Evolutionary conservation across 1,140 invertebrate species (phyloP).

Genomic region (Nasonia giraulti): DNA sequence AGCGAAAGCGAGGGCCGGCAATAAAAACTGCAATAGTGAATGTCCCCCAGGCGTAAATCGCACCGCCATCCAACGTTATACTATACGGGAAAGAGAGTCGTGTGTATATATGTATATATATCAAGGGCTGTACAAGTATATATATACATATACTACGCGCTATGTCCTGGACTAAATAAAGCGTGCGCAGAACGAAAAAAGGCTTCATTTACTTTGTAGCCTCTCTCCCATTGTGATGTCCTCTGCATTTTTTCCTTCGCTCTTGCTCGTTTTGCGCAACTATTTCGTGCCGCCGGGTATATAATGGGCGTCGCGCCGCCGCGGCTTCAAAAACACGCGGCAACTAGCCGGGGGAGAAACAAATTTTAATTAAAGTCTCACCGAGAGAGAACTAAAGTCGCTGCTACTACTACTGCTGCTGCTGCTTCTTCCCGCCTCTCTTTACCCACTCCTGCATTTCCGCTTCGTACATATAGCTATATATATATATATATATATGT

Average conservation of each 20-base stretch:
- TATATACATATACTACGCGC: not conserved
- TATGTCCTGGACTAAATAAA: constrained; percentile 19
- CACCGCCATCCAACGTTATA: not conserved
- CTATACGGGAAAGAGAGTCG: not conserved
- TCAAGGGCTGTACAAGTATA: not conserved
- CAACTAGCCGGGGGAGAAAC: constrained; percentile 36
- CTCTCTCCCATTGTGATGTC: constrained; percentile 12
- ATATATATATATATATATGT: too few relatives aligned
- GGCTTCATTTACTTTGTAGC: constrained; percentile 38
- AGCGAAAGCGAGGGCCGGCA: not conserved
- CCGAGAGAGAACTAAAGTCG: constrained; percentile 24
- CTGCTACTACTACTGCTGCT: not conserved
- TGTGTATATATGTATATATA: not conserved
- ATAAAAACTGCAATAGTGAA: constrained; percentile 47
- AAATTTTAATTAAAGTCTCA: constrained; percentile 52
- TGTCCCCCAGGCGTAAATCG: not conserved
- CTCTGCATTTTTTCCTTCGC: not conserved
- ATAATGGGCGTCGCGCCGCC: constrained; percentile 19
- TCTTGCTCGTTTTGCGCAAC: constrained; percentile 21
- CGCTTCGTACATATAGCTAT: not conserved
- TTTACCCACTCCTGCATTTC: constrained; percentile 2
- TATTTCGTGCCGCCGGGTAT: constrained; percentile 7
- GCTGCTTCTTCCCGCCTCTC: not conserved
- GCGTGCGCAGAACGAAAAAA: not conserved
- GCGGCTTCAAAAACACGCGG: constrained; percentile 36